phyloP scores from a whole-genome alignment of 2,113 vertebrate genomes.

The Larimichthys polyactis region DNA sequence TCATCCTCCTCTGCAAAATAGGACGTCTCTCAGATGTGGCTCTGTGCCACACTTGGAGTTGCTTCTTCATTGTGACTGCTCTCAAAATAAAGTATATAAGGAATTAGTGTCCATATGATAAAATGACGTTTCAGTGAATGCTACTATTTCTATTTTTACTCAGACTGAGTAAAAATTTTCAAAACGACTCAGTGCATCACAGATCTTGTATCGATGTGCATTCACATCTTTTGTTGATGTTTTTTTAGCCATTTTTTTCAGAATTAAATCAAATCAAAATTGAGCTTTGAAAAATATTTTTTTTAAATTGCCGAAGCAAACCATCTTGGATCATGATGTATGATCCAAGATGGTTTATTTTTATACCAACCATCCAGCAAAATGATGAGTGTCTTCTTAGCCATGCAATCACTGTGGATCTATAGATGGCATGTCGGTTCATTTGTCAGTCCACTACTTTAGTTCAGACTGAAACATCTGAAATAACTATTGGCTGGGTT shows the following conservation, averaged over 20 bases:
- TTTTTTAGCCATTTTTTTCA: neutral
- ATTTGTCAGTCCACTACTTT: no score
- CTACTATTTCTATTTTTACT: constrained; percentile 27
- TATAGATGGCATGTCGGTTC: no score
- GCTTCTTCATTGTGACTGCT: constrained; percentile 7
- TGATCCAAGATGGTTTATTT: no score
- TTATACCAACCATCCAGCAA: no score
- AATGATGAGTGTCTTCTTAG: no score
- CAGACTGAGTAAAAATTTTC: neutral
- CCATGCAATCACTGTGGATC: no score
- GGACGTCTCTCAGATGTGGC: constrained; percentile 33
- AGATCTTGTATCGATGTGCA: neutral
- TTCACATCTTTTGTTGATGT: neutral
- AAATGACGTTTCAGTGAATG: constrained; percentile 1
- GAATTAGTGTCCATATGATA: constrained; percentile 33
- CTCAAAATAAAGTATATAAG: constrained; percentile 14
- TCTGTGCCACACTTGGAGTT: constrained; percentile 16
- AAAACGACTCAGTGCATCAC: neutral
- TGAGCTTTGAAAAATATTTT: neutral
- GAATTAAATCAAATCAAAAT: neutral
- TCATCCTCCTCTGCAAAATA: constrained; percentile 51
- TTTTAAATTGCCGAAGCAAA: neutral
- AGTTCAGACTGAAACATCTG: no score
- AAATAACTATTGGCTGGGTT: no score
- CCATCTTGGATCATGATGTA: neutral